Conservation (phyloP, 1,140 invertebrate genomes). For the Drosophila sp. region DNA sequence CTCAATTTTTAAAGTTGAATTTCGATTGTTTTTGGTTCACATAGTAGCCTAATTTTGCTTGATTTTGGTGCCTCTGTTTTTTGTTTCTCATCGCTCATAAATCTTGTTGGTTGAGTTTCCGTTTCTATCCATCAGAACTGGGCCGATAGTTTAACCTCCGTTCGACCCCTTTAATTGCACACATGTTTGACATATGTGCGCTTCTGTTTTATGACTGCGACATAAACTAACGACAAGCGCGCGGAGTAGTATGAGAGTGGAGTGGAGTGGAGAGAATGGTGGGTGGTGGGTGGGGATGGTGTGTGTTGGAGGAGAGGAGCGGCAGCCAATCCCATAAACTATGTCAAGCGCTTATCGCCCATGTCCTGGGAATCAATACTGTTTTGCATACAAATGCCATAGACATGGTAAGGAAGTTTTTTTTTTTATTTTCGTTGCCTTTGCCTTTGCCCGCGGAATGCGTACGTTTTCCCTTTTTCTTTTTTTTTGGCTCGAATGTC, state of each 20-base stretch:
- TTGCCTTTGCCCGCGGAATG: conserved; percentile 18
- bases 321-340: conserved; percentile 62
- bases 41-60: background rate
- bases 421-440: background rate
- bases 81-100: background rate
- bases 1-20: background rate
- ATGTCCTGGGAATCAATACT: conserved; percentile 73
- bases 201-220: conserved; percentile 49
- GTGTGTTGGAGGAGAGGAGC: background rate
- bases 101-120: conserved; percentile 6
- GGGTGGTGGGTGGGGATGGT: background rate
- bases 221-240: conserved; percentile 36
- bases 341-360: conserved; percentile 73
- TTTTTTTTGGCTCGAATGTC: conserved; percentile 57
- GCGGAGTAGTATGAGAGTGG: background rate
- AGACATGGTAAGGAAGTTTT: conserved; percentile 46
- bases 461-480: conserved; percentile 5
- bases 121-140: conserved; percentile 12
- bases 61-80: background rate
- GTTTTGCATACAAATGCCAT: conserved; percentile 76
- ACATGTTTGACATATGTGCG: conserved; percentile 50
- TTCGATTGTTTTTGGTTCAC: background rate
- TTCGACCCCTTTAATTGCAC: conserved; percentile 49
- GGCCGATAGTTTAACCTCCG: conserved; percentile 9
- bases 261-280: background rate